Conservation (phyloP, 2,113 vertebrate species). For the Sylvia atricapilla region DNA sequence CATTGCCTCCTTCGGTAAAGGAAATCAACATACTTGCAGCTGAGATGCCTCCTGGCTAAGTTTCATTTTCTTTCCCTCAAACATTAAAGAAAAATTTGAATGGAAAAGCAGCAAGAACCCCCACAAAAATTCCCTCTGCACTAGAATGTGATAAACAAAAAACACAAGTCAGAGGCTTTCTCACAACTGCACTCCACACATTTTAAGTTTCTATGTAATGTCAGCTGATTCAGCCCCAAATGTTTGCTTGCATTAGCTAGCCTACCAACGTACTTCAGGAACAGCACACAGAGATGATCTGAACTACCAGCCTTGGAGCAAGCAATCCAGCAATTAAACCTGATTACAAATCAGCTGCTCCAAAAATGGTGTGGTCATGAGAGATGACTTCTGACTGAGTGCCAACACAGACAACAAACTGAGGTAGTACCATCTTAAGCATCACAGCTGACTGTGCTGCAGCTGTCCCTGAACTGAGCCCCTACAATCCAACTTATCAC, state of each 20-base stretch:
- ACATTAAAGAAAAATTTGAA: neutral
- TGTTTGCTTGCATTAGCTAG: neutral
- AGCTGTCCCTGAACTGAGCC: neutral
- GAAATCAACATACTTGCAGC: neutral
- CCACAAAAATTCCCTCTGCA: neutral
- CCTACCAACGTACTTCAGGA: neutral
- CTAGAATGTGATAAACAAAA: neutral
- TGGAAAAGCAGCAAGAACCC: neutral
- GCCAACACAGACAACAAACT: neutral
- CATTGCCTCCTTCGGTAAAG: neutral
- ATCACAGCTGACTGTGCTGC: neutral
- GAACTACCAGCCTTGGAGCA: neutral
- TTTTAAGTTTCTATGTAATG: neutral
- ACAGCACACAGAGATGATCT: neutral
- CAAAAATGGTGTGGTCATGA: neutral
- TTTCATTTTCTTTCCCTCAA: neutral
- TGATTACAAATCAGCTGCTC: neutral
- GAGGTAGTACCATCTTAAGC: neutral
- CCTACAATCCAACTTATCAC: neutral
- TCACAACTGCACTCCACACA: neutral
- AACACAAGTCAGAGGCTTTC: neutral
- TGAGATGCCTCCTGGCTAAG: neutral
- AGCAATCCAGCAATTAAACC: neutral
- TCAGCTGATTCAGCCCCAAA: neutral
- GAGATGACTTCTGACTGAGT: neutral